Conservation (phyloP, 2,797 vertebrate species). For the Myotis daubentonii region DNA sequence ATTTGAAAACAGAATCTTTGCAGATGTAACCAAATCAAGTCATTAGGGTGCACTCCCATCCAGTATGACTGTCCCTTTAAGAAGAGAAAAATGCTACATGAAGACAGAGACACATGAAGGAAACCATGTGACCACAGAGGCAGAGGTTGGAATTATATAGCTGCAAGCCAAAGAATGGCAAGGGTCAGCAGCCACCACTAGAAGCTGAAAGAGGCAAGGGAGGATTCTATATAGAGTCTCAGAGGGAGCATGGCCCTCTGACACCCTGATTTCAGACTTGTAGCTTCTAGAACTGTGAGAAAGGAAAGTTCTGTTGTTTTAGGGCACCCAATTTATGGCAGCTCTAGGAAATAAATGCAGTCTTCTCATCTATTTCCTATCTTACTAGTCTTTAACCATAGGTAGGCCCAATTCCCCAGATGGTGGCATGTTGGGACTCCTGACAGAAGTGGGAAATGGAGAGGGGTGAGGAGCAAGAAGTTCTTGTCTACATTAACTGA, state of each 20-base stretch:
- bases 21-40: neutral
- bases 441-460: neutral
- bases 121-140: neutral
- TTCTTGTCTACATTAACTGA: neutral
- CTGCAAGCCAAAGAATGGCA: neutral
- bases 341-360: neutral
- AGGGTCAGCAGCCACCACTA: neutral
- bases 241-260: accelerated
- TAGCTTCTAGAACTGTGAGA: neutral
- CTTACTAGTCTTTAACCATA: neutral
- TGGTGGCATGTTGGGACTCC: neutral
- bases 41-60: neutral
- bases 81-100: neutral
- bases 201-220: neutral
- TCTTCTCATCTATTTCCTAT: neutral
- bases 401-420: neutral
- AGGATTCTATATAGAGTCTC: neutral
- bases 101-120: neutral
- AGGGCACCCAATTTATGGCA: neutral
- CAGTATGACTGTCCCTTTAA: neutral
- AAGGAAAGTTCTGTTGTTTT: neutral
- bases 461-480: neutral
- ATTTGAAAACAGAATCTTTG: conserved; percentile 18
- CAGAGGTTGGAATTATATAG: neutral
- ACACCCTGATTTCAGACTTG: neutral